A percentile compares a stretch with the other conserved stretches of the same genome.
Evolutionary conservation across 2,888 invertebrate genomes (phyloP).

Genomic region (Julus scandinavius): DNA sequence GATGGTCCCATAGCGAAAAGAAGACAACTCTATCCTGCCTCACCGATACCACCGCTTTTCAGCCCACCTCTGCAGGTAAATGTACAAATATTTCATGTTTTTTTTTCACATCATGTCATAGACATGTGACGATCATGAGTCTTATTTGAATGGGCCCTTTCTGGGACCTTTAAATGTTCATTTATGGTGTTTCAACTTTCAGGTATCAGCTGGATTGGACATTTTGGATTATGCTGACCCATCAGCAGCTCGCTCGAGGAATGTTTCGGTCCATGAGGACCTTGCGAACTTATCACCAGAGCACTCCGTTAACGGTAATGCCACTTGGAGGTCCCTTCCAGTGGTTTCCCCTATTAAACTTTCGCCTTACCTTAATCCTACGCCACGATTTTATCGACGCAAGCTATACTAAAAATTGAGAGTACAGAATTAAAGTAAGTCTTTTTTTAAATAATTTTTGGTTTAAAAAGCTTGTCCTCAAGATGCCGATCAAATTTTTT

Average conservation of each 20-base stretch:
- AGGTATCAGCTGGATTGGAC: not conserved
- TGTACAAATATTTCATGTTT: too few species aligned
- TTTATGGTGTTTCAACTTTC: not conserved
- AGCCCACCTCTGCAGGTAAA: not conserved
- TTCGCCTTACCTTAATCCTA: not conserved
- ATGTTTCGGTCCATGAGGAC: not conserved
- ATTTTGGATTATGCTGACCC: conserved; percentile 30
- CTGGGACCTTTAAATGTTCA: too few species aligned
- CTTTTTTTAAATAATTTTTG: too few species aligned
- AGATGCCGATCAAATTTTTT: not conserved
- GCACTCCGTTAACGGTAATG: not conserved
- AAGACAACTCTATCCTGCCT: not conserved
- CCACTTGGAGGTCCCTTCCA: not conserved
- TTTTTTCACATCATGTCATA: too few species aligned
- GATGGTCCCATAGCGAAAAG: not conserved
- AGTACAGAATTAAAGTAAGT: too few species aligned
- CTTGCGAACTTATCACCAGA: not conserved
- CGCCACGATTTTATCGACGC: not conserved
- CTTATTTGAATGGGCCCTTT: not conserved
- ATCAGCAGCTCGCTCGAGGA: not conserved
- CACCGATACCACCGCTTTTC: not conserved
- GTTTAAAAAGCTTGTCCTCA: not conserved
- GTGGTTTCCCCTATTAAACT: not conserved
- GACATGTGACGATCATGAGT: not conserved
- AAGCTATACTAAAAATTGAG: not conserved